A percentile compares a stretch with the other conserved stretches of the same genome.
These are phyloP conservation scores for Philhelius pedissequus DNA, from an alignment of 2,888 invertebrate species.

Conservation along the genomic window DNA sequence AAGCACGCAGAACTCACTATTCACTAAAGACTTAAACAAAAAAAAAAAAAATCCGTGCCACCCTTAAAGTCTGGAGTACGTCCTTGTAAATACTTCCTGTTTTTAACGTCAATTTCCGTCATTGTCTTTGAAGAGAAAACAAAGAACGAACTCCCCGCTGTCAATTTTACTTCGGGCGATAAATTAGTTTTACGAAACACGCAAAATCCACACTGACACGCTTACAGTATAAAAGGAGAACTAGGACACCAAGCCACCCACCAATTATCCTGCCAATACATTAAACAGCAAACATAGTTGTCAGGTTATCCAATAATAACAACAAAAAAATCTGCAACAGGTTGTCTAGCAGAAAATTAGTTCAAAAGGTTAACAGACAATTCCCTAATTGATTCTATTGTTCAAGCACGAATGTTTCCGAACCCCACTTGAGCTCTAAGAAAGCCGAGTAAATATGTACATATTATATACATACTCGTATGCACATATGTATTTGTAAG, in stretches of 20 bases:
- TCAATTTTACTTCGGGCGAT: constrained; percentile 26
- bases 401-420: constrained; percentile 46
- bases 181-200: constrained; percentile 57
- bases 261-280: neutral
- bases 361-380: constrained; percentile 62
- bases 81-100: constrained; percentile 31
- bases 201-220: constrained; percentile 49
- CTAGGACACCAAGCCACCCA: neutral
- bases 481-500: neutral
- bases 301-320: neutral
- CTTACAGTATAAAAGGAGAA: constrained; percentile 6
- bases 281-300: neutral
- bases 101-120: constrained; percentile 38
- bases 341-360: constrained; percentile 50
- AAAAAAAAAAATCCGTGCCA: neutral
- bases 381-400: constrained; percentile 56
- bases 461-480: neutral
- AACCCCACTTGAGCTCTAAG: neutral
- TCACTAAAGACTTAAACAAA: neutral
- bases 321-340: constrained; percentile 41
- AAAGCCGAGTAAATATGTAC: neutral
- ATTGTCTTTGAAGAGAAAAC: constrained; percentile 2
- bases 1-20: constrained; percentile 16
- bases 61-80: neutral
- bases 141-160: neutral